Conservation (phyloP, 2,113 vertebrate genomes). For the Cochlearius cochlearius region DNA sequence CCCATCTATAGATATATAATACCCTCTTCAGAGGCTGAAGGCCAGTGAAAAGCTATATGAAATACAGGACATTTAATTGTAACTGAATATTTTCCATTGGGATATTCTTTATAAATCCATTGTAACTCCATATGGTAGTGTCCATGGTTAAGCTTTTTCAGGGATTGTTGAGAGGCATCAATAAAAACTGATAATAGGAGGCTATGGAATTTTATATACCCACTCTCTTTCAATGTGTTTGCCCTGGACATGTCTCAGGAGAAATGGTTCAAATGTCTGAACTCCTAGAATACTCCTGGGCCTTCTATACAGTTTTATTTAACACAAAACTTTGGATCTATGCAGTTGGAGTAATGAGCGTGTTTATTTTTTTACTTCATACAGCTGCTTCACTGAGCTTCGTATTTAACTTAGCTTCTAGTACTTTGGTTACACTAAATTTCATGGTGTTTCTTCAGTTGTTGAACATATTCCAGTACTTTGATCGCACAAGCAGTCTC, state of each 20-base stretch:
- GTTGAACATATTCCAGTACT: not conserved
- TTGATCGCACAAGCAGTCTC: not conserved
- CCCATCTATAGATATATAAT: not conserved
- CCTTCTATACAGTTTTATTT: not conserved
- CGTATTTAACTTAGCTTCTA: not conserved
- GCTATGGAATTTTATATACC: not conserved
- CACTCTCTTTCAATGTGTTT: not conserved
- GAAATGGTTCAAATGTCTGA: not conserved
- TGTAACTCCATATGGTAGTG: not conserved
- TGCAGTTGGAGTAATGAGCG: not conserved
- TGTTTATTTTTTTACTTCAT: not conserved
- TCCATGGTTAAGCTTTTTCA: not conserved
- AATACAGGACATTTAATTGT: not conserved
- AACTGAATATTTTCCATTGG: not conserved
- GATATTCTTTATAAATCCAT: not conserved
- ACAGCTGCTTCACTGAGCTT: not conserved
- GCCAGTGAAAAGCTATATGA: not conserved
- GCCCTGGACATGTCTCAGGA: not conserved
- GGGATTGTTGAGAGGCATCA: not conserved
- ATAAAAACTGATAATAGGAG: not conserved
- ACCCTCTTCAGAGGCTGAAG: not conserved
- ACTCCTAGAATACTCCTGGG: not conserved
- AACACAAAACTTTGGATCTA: not conserved
- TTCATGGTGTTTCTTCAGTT: not conserved
- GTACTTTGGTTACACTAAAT: not conserved